A percentile compares a stretch with the other conserved stretches of the same genome.
phyloP scores from a whole-genome alignment of 2,113 vertebrate genomes.

The Tragelaphus strepsiceros region DNA sequence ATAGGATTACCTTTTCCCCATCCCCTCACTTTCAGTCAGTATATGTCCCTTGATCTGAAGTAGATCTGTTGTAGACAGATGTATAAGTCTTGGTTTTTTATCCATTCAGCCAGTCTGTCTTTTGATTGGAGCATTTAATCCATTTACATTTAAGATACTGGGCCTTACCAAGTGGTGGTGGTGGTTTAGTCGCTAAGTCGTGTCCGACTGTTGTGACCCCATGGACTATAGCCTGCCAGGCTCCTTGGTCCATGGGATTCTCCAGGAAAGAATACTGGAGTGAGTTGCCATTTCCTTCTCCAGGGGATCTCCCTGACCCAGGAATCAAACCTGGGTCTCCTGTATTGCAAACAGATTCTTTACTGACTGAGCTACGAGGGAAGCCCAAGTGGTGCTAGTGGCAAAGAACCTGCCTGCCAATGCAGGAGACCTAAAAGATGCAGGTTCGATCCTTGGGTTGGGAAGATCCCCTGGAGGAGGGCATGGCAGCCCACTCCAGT shows the following conservation, averaged over 20 bases:
- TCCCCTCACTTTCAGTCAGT: neutral
- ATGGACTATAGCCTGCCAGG: neutral
- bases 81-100: neutral
- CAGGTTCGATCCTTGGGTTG: neutral
- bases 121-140: neutral
- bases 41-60: neutral
- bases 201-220: fast-evolving
- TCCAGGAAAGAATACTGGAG: neutral
- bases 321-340: neutral
- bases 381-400: neutral
- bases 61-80: neutral
- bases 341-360: neutral
- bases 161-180: neutral
- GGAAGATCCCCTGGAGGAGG: neutral
- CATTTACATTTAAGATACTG: neutral
- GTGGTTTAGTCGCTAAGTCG: fast-evolving
- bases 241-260: neutral
- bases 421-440: neutral
- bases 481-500: neutral
- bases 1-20: neutral
- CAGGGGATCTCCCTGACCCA: neutral
- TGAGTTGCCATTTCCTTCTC: neutral
- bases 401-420: neutral
- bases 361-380: neutral
- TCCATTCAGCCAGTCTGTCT: neutral